Evolutionary conservation across 2,888 invertebrate species (phyloP), one percentile per base, ranked within the genome.

Genomic region (Nematopogon swammerdamellus): DNA sequence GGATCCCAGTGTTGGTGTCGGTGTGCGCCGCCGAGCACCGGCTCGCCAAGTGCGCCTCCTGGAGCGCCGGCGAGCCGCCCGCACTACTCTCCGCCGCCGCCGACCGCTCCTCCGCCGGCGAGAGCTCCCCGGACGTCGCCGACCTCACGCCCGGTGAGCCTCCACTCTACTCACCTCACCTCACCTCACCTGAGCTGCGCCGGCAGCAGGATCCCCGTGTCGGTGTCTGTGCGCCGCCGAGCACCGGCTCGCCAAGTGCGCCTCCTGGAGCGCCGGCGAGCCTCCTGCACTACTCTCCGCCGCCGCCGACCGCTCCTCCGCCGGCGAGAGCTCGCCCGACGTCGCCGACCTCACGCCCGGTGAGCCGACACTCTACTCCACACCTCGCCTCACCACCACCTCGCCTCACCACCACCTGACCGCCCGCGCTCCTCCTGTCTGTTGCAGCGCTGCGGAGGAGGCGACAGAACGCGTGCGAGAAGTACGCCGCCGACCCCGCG

Each of bases 401-500:
- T n/a, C n/a, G n/a, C n/a, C n/a, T 74, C 19, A 75, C 75, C 44
- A 73, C 18, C 54, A 87, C 87, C 62, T 85, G 85, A 70, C 87
- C 88, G 61, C 88, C 87, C 51, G 80, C 88, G 50, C 83, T 84
- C n/a, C n/a, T n/a, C n/a, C n/a, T n/a, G n/a, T n/a, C n/a, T n/a
- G 25, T 25, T 25, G 18, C 86, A 62, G 91, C 90, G 44, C 73
- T 93, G 42, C 82, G 92, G 18, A 64, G 80, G 2, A 81, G 88
- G 44, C 82, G 93, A 29, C 86, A 91, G 58, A 85, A 90, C 58
- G 86, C 86, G 44, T 79, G 80, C 51, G 92, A 92, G 55, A 94
- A 94, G 72, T 93, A 93, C 72, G 89, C 92, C 19, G 87, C 88
- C 20, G 93, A 93, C 75, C 89, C 90, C 53, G 86, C 89, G 53